phyloP scores from a whole-genome alignment of 2,888 invertebrate genomes.

The Sisyra terminalis region DNA sequence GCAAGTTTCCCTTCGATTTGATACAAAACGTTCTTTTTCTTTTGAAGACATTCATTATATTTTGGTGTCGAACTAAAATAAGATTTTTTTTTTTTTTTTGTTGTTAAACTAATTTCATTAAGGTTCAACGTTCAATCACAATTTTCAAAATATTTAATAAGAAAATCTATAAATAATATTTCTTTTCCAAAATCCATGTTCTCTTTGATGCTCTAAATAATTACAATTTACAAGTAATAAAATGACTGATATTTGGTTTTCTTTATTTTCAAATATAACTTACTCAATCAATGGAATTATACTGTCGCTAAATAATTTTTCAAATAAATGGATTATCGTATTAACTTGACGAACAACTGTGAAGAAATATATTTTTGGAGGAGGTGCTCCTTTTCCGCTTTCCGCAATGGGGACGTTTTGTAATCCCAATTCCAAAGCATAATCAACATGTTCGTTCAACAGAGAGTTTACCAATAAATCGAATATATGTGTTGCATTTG shows the following conservation, averaged over 20 bases:
- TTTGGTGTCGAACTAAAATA: conserved; percentile 69
- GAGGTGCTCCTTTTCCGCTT: conserved; percentile 49
- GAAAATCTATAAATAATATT: too few species aligned
- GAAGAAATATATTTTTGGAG: conserved; percentile 85
- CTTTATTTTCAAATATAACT: conserved; percentile 25
- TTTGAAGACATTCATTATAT: conserved; percentile 75
- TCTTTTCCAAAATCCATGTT: too few species aligned
- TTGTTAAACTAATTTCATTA: too few species aligned
- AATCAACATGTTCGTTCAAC: conserved; percentile 86
- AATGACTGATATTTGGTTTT: too few species aligned
- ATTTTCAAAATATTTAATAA: too few species aligned
- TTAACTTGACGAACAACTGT: conserved; percentile 85
- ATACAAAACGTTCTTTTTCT: conserved; percentile 70
- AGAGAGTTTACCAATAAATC: conserved; percentile 74
- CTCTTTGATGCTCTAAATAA: too few species aligned
- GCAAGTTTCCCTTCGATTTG: conserved; percentile 87
- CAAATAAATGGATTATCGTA: conserved; percentile 81
- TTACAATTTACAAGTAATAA: too few species aligned
- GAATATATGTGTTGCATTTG: conserved; percentile 63
- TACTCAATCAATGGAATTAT: conserved; percentile 78
- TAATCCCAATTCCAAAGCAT: conserved; percentile 85
- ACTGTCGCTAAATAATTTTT: conserved; percentile 82
- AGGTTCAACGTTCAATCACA: too few species aligned
- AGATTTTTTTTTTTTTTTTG: too few species aligned
- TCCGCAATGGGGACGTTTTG: conserved; percentile 75